Evolutionary conservation across 2,113 vertebrate genomes (phyloP).

Genomic region (Chionodraco myersi): DNA sequence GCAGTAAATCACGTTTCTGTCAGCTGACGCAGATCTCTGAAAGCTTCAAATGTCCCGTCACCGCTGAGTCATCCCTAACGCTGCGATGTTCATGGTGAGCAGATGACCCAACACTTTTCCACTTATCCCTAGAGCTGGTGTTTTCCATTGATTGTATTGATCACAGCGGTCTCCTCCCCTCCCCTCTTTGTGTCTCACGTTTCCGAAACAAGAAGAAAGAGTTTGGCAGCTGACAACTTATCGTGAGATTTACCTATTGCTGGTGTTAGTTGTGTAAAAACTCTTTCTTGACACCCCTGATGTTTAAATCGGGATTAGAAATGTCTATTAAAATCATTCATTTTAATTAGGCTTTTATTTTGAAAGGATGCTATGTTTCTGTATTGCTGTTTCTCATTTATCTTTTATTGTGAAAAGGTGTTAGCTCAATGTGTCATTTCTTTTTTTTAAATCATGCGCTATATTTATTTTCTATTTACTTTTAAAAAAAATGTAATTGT

Average conservation of each 20-base stretch:
- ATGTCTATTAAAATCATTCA: not conserved
- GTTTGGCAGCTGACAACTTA: not conserved
- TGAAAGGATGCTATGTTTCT: not conserved
- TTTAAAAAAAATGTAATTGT: too few species aligned
- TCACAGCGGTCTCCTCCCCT: not conserved
- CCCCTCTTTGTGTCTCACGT: slow-evolving; percentile 2
- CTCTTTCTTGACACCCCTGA: not conserved
- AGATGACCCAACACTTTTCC: not conserved
- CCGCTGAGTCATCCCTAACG: not conserved
- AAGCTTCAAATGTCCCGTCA: not conserved
- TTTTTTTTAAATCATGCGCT: too few species aligned
- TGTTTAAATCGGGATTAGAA: not conserved
- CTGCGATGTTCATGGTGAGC: not conserved
- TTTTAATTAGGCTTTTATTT: not conserved
- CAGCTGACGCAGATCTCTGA: not conserved
- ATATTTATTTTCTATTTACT: too few species aligned
- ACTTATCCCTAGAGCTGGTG: slow-evolving; percentile 22
- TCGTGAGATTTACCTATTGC: not conserved
- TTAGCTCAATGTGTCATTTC: not conserved
- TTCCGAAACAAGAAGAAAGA: slow-evolving; percentile 26
- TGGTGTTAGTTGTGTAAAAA: not conserved
- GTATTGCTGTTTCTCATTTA: too few species aligned
- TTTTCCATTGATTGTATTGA: slow-evolving; percentile 60
- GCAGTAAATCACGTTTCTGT: slow-evolving; percentile 1
- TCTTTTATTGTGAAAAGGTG: not conserved